Evolutionary conservation across 2,113 vertebrate genomes (phyloP).

Genomic region (Rhea americana): DNA sequence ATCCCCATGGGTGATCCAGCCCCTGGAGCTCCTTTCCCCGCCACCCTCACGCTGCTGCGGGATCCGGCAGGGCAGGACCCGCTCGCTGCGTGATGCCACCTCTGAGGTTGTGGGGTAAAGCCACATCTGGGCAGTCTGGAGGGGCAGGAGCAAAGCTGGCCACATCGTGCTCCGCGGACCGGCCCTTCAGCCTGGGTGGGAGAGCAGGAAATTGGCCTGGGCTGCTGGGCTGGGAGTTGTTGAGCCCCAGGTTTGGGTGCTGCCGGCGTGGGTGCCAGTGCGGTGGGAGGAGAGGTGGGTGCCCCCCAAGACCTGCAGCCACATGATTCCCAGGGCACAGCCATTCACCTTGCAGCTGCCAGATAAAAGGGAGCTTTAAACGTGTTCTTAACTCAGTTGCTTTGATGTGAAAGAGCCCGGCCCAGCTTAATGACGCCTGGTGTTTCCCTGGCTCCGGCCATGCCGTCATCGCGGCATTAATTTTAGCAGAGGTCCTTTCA

Average conservation of each 20-base stretch:
- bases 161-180: no score
- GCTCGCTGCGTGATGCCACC: neutral
- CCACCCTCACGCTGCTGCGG: neutral
- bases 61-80: neutral
- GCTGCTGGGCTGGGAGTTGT: neutral
- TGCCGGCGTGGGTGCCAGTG: accelerated
- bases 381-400: neutral
- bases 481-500: neutral
- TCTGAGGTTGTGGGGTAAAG: accelerated
- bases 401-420: neutral
- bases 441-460: neutral
- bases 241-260: neutral
- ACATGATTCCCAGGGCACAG: neutral
- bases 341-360: accelerated
- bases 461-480: neutral
- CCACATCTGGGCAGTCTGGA: accelerated
- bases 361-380: neutral
- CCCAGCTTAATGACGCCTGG: neutral
- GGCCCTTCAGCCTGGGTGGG: accelerated
- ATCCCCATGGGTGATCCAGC: neutral
- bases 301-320: neutral
- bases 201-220: no score
- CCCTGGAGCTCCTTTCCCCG: neutral
- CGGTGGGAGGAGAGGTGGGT: neutral
- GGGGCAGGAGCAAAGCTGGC: neutral